Conservation (phyloP, 1,140 invertebrate genomes). For the fruit fly (Drosophila melanogaster) region DNA sequence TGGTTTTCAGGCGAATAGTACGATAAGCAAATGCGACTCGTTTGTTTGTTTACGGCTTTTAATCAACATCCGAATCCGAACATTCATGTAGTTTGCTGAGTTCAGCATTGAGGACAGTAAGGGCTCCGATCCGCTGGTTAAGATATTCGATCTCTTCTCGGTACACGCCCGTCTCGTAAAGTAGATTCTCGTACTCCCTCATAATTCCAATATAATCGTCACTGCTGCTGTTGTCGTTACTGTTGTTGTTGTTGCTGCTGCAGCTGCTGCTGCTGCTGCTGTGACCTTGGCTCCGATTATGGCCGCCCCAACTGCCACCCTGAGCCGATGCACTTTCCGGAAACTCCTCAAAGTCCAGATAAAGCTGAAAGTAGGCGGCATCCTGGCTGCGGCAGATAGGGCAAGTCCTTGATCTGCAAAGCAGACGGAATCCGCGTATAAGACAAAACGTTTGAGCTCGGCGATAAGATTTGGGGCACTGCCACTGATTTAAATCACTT, state of each 20-base stretch:
- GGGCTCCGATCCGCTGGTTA: slow-evolving; percentile 14
- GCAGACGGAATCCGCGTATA: not conserved
- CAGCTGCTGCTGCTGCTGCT: not conserved
- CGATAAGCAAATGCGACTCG: slow-evolving; percentile 2
- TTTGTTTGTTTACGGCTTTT: not conserved
- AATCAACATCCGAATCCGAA: slow-evolving; percentile 15
- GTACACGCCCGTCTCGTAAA: slow-evolving; percentile 53
- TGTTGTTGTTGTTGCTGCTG: slow-evolving; percentile 1
- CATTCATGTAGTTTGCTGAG: not conserved
- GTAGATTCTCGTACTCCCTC: slow-evolving; percentile 48
- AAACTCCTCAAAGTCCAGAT: slow-evolving; percentile 50
- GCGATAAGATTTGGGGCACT: too few relatives aligned
- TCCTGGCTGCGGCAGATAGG: slow-evolving; percentile 51
- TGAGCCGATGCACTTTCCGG: too few relatives aligned
- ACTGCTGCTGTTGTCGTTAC: not conserved
- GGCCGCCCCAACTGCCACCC: not conserved
- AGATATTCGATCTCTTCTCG: slow-evolving; percentile 59
- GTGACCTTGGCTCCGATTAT: slow-evolving; percentile 17
- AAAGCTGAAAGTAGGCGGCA: slow-evolving; percentile 45
- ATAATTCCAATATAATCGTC: slow-evolving; percentile 13
- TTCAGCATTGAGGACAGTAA: slow-evolving; percentile 21
- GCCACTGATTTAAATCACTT: not conserved
- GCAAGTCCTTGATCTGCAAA: slow-evolving; percentile 51
- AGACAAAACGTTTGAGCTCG: too few relatives aligned
- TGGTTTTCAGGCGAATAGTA: not conserved